Evolutionary conservation across 1,140 invertebrate species (phyloP).

Genomic region (Vanessa atalanta): DNA sequence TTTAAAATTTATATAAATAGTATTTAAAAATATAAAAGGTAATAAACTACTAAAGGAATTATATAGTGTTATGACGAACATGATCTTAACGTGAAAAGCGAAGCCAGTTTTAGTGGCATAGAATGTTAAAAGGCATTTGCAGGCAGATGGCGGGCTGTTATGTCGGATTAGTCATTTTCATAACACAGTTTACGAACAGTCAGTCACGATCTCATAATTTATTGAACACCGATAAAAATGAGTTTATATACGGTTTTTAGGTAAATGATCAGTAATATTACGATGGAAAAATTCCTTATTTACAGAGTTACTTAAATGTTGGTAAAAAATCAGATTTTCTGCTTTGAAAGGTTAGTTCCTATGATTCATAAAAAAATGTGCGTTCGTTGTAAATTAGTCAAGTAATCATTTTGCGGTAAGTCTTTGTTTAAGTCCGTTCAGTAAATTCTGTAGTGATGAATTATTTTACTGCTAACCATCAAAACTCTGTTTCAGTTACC

Average conservation of each 20-base stretch:
- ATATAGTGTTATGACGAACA: background rate
- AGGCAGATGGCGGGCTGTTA: constrained; percentile 7
- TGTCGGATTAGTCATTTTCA: constrained; percentile 22
- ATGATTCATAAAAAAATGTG: too few relatives aligned
- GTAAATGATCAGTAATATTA: background rate
- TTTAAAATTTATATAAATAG: background rate
- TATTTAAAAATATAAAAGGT: background rate
- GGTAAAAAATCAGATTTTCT: background rate
- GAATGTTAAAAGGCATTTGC: constrained; percentile 17
- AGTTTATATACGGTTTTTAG: background rate
- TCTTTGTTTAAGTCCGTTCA: too few relatives aligned
- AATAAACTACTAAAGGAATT: background rate
- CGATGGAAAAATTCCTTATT: background rate
- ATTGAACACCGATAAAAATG: constrained; percentile 16
- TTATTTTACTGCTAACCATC: too few relatives aligned
- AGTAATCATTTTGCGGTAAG: background rate
- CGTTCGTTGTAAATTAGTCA: background rate
- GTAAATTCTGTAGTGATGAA: too few relatives aligned
- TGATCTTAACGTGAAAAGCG: background rate
- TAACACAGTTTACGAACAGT: constrained; percentile 1
- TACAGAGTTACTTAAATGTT: background rate
- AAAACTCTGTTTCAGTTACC: too few relatives aligned
- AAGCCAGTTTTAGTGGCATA: constrained; percentile 1
- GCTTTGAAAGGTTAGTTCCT: background rate
- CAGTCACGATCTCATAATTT: constrained; percentile 16